Base-by-base conservation (phyloP, 2,888 invertebrate species). In the Pristionchus entomophagus region DNA sequence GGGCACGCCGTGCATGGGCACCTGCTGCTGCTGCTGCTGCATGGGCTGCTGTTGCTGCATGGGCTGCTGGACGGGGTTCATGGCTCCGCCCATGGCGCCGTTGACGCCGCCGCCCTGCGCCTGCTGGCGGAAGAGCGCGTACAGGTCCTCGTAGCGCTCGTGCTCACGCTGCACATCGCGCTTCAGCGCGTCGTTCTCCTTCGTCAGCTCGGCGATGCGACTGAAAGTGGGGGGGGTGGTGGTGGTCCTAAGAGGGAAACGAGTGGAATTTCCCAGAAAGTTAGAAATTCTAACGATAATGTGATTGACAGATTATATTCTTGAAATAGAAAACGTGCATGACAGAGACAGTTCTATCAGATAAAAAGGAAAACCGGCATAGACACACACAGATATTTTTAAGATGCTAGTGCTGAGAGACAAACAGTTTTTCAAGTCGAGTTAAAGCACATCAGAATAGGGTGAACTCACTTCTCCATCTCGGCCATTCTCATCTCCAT, bases 141-240 rank as follows among this genome's bases (percentile, higher is more conserved):
- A 91, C 32, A 92, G 87, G 65, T 92, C 91, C 86, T 91, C 91
- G 88, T 91, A 92, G 49, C 91, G 89, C 78, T 91, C 90, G 80
- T 89, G 89, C 85, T 92, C 92, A 0, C 91, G 88, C 82, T 90
- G 88, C 83, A 91, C 88, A 83, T 93, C 93, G 3, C 91, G 87
- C 80, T 89, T 89, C 82, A 92, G 86, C 35, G 87, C 87, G 17
- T 92, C 92, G 35, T 91, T 88, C 80, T 92, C 91, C 65, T 89
- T 89, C 59, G 86, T 86, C 82, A 91, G 86, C 35, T 92, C 92
- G 0, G 88, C 90, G 85, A 91, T 91, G 12, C 87, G 69, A 59
- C 92, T 90, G 77, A 90, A 90, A 86, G n/a, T n/a, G n/a, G n/a
- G n/a, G n/a, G n/a, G n/a, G n/a, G n/a, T n/a, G n/a, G n/a, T n/a